Base-by-base conservation (phyloP, 2,888 invertebrate species). In the Melipona bicolor region DNA sequence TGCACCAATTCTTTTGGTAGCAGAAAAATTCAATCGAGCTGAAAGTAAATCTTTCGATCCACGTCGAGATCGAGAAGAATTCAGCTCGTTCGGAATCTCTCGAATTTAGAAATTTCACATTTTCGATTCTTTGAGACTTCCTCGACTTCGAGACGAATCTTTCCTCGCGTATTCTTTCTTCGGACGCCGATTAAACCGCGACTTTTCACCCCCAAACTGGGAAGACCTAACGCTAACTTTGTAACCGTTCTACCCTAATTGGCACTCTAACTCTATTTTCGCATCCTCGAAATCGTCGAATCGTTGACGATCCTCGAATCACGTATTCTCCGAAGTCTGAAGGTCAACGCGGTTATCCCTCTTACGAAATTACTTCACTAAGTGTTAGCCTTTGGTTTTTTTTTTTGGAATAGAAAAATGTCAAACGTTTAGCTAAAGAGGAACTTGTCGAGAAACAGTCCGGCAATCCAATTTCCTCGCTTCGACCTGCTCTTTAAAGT, bases 251-350 rank as follows among this genome's bases (percentile, higher is more conserved):
- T 85, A 84, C 61, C 74, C 77, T 87, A 88, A 85, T 89, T 89
- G 88, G 89, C 90, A 90, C 86, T 83, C 89, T 87, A 43, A 89
- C 64, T 49, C 72, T 77, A 80, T 9, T 9, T 32, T 69, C 59
- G 76, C 76, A 69, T 50, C 36, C 73, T 56, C 21, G 74, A 52
- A 65, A 65, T 74, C 65, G 65, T 74, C 56, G 43, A 43, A 43
- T 43, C 65, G 74, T 43, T 50, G 74, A 50, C 27, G 59, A 70
- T 74, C 56, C 21, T 54, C 64, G 50, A 70, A 70, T 65, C 79
- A 32, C 67, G 67, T 59, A 17, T 68, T 62, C 13, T 50, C 13
- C 50, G 6, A 61, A 3, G 9, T 62, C 19, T 62, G 11, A 32
- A 32, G 32, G 4, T 32, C 32, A 32, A 32, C 32, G 32, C 32